A percentile compares a stretch with the other conserved stretches of the same genome.
phyloP scores from a whole-genome alignment of 2,113 vertebrate species.

The Orthonyx spaldingii region DNA sequence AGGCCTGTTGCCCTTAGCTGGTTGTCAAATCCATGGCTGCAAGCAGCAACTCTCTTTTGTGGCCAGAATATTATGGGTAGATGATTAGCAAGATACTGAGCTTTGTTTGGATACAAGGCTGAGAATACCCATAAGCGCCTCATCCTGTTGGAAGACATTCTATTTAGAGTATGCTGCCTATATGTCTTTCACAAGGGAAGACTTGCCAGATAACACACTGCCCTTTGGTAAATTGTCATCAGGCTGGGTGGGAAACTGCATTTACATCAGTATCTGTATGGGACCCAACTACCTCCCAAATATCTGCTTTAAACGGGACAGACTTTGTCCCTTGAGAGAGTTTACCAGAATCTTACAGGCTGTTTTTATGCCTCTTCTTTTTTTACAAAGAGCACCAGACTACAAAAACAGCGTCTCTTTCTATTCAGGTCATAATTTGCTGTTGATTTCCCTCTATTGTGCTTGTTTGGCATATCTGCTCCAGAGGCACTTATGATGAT shows the following conservation, averaged over 20 bases:
- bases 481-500: not conserved
- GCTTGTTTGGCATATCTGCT: not conserved
- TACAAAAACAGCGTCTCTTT: not conserved
- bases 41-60: not conserved
- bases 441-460: not conserved
- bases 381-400: not conserved
- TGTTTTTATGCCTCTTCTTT: not conserved
- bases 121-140: not conserved
- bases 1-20: not conserved
- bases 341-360: not conserved
- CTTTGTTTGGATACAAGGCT: not conserved
- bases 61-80: not conserved
- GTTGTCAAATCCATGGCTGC: not conserved
- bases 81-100: not conserved
- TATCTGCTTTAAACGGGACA: not conserved
- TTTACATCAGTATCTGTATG: not conserved
- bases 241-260: not conserved
- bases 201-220: not conserved
- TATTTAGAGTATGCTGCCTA: not conserved
- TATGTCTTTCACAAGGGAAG: not conserved
- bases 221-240: not conserved
- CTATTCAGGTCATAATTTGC: not conserved
- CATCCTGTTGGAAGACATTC: not conserved
- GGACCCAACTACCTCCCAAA: not conserved
- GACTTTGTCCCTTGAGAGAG: not conserved